These are phyloP conservation scores for mouse (Mus musculus) DNA, from an alignment of 2,113 vertebrate species.

Conservation along the genomic window GRCm39 chrX:23147001-23147500, in stretches of 20 bases:
- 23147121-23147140: background rate
- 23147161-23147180: constrained; percentile 35
- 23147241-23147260: constrained; percentile 35
- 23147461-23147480: background rate
- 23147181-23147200: constrained; percentile 30
- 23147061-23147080: constrained; percentile 48
- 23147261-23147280: constrained; percentile 53
- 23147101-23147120: background rate
- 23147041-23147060: constrained; percentile 35
- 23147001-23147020: background rate
- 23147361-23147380: background rate
- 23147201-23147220: constrained; percentile 30
- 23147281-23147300: background rate
- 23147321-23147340: constrained; percentile 58
- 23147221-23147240: background rate
- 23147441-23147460: constrained; percentile 48
- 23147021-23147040: constrained; percentile 21
- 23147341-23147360: constrained; percentile 25
- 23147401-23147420: constrained; percentile 24
- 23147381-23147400: background rate
- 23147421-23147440: background rate
- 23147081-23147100: background rate
- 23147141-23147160: constrained; percentile 24
- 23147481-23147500: constrained; percentile 52
- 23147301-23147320: constrained; percentile 50